Conservation (phyloP, 2,113 vertebrate species). For the Lonchura striata region DNA sequence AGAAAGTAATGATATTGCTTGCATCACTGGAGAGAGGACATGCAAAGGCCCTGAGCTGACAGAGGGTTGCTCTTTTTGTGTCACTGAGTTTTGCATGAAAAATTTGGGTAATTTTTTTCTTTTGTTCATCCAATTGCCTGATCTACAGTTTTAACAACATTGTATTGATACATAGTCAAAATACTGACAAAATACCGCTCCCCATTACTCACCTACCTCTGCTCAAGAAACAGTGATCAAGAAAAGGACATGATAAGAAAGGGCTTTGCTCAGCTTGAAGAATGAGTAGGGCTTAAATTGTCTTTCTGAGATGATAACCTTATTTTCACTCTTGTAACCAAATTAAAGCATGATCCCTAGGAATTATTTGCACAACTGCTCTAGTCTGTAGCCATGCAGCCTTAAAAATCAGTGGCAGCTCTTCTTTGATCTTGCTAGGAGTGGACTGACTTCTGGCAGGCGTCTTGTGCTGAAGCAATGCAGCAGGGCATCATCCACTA, state of each 20-base stretch:
- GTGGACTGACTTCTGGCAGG: background rate
- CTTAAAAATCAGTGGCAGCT: background rate
- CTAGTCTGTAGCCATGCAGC: background rate
- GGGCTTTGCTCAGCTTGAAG: background rate
- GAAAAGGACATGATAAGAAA: background rate
- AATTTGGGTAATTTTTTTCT: background rate
- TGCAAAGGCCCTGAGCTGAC: background rate
- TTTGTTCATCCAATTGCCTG: background rate
- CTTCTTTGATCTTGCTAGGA: background rate
- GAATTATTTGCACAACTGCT: background rate
- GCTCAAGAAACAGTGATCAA: background rate
- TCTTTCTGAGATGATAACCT: background rate
- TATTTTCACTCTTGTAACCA: background rate
- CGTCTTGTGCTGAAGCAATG: fast-evolving
- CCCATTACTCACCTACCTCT: background rate
- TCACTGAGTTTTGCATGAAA: background rate
- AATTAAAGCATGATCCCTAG: background rate
- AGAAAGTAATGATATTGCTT: background rate
- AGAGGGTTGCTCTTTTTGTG: background rate
- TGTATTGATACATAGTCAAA: background rate
- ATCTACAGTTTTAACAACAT: background rate
- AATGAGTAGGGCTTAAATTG: background rate
- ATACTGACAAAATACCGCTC: background rate
- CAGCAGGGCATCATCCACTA: background rate
- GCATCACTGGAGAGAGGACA: background rate